A percentile compares a stretch with the other conserved stretches of the same genome.
These are phyloP conservation scores for Phortica variegata DNA, from an alignment of 1,140 invertebrate species.

Conservation along the genomic window DNA sequence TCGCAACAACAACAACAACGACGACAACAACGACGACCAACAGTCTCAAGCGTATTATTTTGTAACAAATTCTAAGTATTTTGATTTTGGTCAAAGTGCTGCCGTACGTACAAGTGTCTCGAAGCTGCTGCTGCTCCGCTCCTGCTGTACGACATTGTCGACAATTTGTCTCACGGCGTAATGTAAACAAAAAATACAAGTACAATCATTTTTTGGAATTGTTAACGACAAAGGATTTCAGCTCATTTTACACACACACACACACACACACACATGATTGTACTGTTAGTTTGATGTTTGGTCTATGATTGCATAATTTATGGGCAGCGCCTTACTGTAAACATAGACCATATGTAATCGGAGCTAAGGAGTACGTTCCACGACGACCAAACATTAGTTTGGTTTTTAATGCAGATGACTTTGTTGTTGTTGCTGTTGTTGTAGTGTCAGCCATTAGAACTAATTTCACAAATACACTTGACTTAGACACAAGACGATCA, in stretches of 20 bases:
- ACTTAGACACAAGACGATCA: conserved; percentile 23
- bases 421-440: background rate
- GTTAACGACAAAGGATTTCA: conserved; percentile 40
- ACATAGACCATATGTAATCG: conserved; percentile 43
- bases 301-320: conserved; percentile 39
- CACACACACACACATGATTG: too few relatives aligned
- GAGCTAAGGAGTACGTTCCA: too few relatives aligned
- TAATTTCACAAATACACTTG: conserved; percentile 26
- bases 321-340: conserved; percentile 49
- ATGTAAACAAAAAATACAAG: conserved; percentile 30
- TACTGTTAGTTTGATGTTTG: conserved; percentile 15
- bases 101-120: background rate
- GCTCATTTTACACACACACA: conserved; percentile 29
- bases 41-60: too few relatives aligned
- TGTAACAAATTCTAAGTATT: too few relatives aligned
- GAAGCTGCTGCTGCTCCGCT: background rate
- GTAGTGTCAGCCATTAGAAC: too few relatives aligned
- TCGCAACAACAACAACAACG: too few relatives aligned
- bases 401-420: background rate
- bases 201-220: conserved; percentile 32
- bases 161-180: conserved; percentile 38
- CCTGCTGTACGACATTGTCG: conserved; percentile 14
- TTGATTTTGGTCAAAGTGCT: too few relatives aligned
- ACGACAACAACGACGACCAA: too few relatives aligned
- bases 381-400: background rate